Conservation (phyloP, 2,113 vertebrate genomes). For the Acrocephalus arundinaceus region DNA sequence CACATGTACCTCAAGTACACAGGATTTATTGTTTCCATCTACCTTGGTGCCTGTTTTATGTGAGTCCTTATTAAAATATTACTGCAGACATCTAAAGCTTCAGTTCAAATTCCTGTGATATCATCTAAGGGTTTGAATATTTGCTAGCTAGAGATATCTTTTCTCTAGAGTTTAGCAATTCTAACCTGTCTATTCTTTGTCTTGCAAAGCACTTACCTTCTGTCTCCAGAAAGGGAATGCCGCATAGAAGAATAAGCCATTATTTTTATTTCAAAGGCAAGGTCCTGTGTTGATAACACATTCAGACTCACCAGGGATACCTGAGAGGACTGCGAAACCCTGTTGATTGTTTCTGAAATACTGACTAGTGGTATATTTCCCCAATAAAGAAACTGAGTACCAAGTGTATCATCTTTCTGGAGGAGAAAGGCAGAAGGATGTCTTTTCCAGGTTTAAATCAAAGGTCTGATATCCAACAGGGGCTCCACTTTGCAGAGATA, state of each 20-base stretch:
- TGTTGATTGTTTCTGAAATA: background rate
- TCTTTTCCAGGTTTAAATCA: background rate
- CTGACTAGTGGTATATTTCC: background rate
- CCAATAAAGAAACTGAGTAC: background rate
- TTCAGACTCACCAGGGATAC: background rate
- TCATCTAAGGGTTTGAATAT: background rate
- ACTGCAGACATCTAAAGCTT: background rate
- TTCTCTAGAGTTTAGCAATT: background rate
- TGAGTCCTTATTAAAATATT: conserved; percentile 14
- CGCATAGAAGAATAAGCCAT: background rate
- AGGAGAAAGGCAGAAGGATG: background rate
- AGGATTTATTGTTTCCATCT: conserved; percentile 12
- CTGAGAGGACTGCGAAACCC: background rate
- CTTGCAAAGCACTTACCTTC: background rate
- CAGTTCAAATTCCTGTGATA: background rate
- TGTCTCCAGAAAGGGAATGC: background rate
- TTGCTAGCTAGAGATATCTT: background rate
- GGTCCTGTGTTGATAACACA: background rate
- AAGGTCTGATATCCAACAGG: background rate
- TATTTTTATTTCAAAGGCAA: background rate
- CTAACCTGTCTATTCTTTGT: background rate
- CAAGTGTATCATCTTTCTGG: background rate
- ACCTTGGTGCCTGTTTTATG: background rate
- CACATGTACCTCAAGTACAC: background rate
- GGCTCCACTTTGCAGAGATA: background rate